Evolutionary conservation across 2,797 vertebrate species (phyloP).

Genomic region (Pagetopsis macropterus): DNA sequence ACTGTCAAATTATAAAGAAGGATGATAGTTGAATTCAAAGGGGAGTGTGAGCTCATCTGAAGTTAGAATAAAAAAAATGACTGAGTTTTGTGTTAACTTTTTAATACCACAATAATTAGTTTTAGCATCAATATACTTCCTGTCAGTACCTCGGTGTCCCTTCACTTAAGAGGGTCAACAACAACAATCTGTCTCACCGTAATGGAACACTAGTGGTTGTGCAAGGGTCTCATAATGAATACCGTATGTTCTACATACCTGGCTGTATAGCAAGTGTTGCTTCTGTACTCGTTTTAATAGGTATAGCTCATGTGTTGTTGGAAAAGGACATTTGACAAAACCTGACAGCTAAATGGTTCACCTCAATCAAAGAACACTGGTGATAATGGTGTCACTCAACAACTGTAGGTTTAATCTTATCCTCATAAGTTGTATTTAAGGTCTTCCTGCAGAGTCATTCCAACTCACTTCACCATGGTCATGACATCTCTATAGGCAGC

Average conservation of each 20-base stretch:
- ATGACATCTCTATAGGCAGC: slow-evolving; percentile 22
- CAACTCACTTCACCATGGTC: slow-evolving; percentile 24
- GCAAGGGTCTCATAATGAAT: slow-evolving; percentile 30
- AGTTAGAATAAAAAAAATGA: slow-evolving; percentile 17
- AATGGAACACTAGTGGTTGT: slow-evolving; percentile 27
- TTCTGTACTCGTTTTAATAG: neutral
- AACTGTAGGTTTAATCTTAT: slow-evolving; percentile 6
- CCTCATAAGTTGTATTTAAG: neutral
- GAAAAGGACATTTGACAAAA: slow-evolving; percentile 13
- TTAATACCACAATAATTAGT: slow-evolving; percentile 33
- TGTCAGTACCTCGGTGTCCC: neutral
- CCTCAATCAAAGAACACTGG: slow-evolving; percentile 19
- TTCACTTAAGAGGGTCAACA: neutral
- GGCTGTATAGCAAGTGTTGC: neutral
- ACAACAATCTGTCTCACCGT: slow-evolving; percentile 9
- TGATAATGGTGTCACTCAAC: slow-evolving; percentile 31
- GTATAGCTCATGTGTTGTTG: slow-evolving; percentile 4
- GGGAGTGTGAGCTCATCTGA: slow-evolving; percentile 18
- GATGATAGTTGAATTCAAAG: slow-evolving; percentile 6
- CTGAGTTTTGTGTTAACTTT: slow-evolving; percentile 17
- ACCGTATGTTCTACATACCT: slow-evolving; percentile 1
- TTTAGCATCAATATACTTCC: slow-evolving; percentile 9
- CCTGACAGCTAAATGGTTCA: slow-evolving; percentile 7
- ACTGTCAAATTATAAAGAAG: slow-evolving; percentile 5
- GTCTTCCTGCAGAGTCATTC: slow-evolving; percentile 25